Conservation (phyloP, 1,140 invertebrate genomes). For the Zaprionus lachaisei region DNA sequence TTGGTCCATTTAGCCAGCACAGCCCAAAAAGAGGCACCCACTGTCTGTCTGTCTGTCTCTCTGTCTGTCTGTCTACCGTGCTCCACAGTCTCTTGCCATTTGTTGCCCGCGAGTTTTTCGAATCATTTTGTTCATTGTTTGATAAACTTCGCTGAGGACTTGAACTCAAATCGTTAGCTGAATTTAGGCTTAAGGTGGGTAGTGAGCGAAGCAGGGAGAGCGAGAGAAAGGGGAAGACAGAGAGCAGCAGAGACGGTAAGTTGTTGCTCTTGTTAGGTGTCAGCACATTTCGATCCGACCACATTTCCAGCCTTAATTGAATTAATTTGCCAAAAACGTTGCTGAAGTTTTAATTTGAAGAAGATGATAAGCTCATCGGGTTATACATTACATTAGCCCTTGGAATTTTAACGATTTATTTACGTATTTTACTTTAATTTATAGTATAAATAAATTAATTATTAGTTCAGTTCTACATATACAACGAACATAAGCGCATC, state of each 20-base stretch:
- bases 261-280: constrained; percentile 58
- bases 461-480: too few species aligned
- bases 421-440: background rate
- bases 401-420: background rate
- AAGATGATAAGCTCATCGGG: background rate
- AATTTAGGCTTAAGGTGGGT: background rate
- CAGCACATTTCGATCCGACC: constrained; percentile 66
- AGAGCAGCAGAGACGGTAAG: constrained; percentile 4
- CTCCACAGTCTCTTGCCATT: background rate
- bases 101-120: constrained; percentile 51
- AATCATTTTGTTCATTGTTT: constrained; percentile 70
- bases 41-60: background rate
- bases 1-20: constrained; percentile 70
- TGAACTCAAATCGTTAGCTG: background rate
- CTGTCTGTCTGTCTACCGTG: constrained; percentile 24
- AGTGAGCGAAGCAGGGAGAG: background rate
- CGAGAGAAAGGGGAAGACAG: background rate
- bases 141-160: constrained; percentile 52
- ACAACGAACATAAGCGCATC: too few species aligned
- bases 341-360: background rate
- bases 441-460: too few species aligned
- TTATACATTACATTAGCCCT: background rate
- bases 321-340: constrained; percentile 54
- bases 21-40: constrained; percentile 23
- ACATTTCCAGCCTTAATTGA: constrained; percentile 69